Conservation (phyloP, 2,797 vertebrate species). For the Dromococcyx pavoninus region DNA sequence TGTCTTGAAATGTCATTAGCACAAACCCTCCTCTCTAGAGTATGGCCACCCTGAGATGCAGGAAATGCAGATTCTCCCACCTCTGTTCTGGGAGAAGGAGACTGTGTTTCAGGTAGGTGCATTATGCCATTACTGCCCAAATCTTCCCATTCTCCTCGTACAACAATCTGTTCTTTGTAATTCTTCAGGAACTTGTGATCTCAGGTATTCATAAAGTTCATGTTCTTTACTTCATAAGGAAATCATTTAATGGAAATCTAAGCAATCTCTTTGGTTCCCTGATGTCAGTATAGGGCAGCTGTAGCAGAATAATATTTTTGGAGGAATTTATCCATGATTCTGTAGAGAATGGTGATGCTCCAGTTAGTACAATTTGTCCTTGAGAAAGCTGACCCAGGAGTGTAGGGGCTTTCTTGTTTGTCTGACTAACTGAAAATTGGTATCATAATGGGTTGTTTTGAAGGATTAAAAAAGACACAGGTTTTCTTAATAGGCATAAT, state of each 20-base stretch:
- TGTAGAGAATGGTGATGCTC: background rate
- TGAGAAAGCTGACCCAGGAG: constrained; percentile 6
- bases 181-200: background rate
- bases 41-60: accelerated
- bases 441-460: background rate
- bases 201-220: background rate
- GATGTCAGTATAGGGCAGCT: background rate
- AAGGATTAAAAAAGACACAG: background rate
- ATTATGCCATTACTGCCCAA: background rate
- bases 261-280: background rate
- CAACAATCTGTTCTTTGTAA: background rate
- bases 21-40: background rate
- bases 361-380: background rate
- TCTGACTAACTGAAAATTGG: background rate
- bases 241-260: background rate
- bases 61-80: background rate
- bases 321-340: background rate
- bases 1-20: background rate
- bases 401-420: background rate
- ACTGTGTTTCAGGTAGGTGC: background rate
- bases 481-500: background rate
- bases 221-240: background rate
- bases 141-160: background rate
- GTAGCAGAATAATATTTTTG: background rate
- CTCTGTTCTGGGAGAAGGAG: background rate